Base-by-base conservation (phyloP, 2,888 invertebrate species). In the Tenodera sinensis region DNA sequence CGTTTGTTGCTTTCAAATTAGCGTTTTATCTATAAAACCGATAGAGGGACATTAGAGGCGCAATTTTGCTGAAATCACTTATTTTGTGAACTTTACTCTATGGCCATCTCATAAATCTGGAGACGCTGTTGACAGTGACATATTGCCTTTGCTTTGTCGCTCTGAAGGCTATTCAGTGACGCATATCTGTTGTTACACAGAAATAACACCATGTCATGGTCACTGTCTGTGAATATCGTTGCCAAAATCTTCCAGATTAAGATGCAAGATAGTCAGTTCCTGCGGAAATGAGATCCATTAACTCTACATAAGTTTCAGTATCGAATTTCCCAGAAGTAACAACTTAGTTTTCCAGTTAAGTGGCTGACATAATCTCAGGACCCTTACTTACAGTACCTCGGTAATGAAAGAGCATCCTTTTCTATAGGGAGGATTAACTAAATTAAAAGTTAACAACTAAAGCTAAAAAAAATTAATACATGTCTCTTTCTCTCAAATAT, bases 91-190 rank as follows among this genome's bases (percentile, higher is more conserved):
- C 54, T 71, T 71, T 71, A 3, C 54, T 20, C 25, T 71, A 25
- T 71, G 25, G 54, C 25, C 54, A 71, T 20, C 54, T 71, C 54
- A 20, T 25, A 71, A 71, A 25, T 71, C 54, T 25, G 6, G 20
- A 71, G 15, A 71, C 54, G 9, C 42, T 86, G 54, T 81, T 86
- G 86, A 86, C 86, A 86, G 86, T 71, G 86, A 86, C 71, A 86
- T 86, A 86, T 86, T 86, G 81, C 86, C 12, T 28, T 86, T 86
- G 81, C 86, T 25, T 28, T 86, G 71, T 86, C 81, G 14, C 86
- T 86, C 28, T 81, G 86, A 86, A 86, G 81, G 86, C 86, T 86
- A 81, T 71, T 86, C 71, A 86, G 71, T 86, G 86, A 81, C 81
- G 81, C 47, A 86, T 71, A 71, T 20, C 54, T 71, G 20, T 71